These are phyloP conservation scores for Anoplius nigerrimus DNA, from an alignment of 2,888 invertebrate species.

Conservation along the genomic window DNA sequence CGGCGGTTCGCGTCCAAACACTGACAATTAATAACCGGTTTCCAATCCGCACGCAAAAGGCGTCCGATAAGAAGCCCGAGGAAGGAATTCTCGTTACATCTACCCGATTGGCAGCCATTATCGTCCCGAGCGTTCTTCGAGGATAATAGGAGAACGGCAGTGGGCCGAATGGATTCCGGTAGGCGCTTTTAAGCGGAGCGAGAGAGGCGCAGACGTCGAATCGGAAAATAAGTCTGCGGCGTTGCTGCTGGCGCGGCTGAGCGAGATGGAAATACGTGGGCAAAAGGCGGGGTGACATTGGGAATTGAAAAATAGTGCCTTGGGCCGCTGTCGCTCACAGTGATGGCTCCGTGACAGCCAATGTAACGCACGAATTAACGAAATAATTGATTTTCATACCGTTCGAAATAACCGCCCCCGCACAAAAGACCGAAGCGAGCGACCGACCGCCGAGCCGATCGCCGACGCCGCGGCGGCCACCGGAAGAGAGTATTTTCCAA, in stretches of 20 bases:
- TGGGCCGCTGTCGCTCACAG: conserved; percentile 70
- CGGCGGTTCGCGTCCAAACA: conserved; percentile 35
- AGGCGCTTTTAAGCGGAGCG: too few species aligned
- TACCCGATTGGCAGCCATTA: too few species aligned
- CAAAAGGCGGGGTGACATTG: conserved; percentile 63
- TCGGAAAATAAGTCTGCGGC: conserved; percentile 40
- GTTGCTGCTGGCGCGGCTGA: conserved; percentile 43
- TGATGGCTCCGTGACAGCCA: conserved; percentile 70
- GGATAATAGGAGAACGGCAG: too few species aligned
- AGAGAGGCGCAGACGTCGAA: not conserved
- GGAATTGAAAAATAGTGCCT: conserved; percentile 72
- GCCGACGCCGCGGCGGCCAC: too few species aligned
- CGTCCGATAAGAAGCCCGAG: too few species aligned
- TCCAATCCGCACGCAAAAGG: too few species aligned
- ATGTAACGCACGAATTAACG: conserved; percentile 70
- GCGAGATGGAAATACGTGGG: conserved; percentile 50
- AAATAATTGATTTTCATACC: conserved; percentile 66
- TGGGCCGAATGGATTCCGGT: too few species aligned
- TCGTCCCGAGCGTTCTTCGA: too few species aligned
- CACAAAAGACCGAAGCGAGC: conserved; percentile 48
- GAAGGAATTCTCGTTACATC: too few species aligned
- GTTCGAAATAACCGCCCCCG: conserved; percentile 57
- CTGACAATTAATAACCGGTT: conserved; percentile 34
- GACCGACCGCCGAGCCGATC: conserved; percentile 33
- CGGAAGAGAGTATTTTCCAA: conserved; percentile 53